These are phyloP conservation scores for Pheosia tremula DNA, from an alignment of 2,888 invertebrate species.

Conservation along the genomic window DNA sequence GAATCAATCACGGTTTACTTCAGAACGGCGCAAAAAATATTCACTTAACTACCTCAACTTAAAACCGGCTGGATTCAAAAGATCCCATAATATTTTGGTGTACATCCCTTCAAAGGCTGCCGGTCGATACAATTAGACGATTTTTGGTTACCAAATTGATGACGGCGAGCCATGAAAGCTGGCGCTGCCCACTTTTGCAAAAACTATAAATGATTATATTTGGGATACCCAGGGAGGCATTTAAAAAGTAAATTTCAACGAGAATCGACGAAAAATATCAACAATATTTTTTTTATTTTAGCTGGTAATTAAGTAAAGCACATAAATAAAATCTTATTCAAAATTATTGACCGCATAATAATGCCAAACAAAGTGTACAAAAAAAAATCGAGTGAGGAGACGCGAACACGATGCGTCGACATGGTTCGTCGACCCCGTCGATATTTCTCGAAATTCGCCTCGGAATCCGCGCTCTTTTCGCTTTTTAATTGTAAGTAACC, in stretches of 20 bases:
- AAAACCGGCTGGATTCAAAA: slow-evolving; percentile 45
- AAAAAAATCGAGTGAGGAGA: slow-evolving; percentile 68
- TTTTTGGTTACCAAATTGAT: slow-evolving; percentile 42
- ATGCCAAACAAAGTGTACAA: slow-evolving; percentile 54
- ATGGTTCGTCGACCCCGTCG: slow-evolving; percentile 79
- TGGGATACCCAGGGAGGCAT: not conserved
- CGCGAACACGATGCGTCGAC: slow-evolving; percentile 79
- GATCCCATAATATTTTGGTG: slow-evolving; percentile 37
- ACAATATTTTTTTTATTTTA: not conserved
- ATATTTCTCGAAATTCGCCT: slow-evolving; percentile 82
- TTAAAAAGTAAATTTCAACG: not conserved
- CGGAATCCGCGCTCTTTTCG: slow-evolving; percentile 80
- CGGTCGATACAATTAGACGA: slow-evolving; percentile 46
- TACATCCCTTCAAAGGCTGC: slow-evolving; percentile 42
- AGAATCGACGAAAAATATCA: not conserved
- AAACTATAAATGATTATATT: not conserved
- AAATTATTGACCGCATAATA: slow-evolving; percentile 62
- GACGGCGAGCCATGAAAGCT: slow-evolving; percentile 29
- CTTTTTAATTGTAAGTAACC: slow-evolving; percentile 82
- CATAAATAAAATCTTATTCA: slow-evolving; percentile 53
- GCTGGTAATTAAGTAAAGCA: slow-evolving; percentile 34
- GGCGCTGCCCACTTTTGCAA: slow-evolving; percentile 14
- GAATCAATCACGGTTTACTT: slow-evolving; percentile 55
- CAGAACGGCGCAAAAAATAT: slow-evolving; percentile 48
- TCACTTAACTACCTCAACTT: slow-evolving; percentile 40